Conservation (phyloP, 1,140 invertebrate genomes). For the Brachionus rubens region DNA sequence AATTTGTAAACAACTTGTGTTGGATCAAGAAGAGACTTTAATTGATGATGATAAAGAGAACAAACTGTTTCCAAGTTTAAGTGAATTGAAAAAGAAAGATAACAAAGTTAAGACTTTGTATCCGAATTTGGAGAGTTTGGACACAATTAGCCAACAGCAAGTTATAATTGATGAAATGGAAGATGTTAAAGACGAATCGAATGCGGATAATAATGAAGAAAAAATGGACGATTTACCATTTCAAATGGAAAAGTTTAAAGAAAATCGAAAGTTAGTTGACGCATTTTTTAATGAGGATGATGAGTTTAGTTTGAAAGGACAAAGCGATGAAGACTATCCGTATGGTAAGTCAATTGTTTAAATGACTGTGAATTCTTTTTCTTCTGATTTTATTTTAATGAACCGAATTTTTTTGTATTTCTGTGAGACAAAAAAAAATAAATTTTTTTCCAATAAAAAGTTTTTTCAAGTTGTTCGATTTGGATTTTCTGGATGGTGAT, state of each 20-base stretch:
- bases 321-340: neutral
- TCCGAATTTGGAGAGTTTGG: slow-evolving; percentile 14
- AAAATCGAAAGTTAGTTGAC: neutral
- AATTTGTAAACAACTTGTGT: neutral
- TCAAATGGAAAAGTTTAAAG: neutral
- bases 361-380: too few species aligned
- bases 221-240: slow-evolving; percentile 1
- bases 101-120: slow-evolving; percentile 21
- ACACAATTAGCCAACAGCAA: neutral
- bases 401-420: too few species aligned
- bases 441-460: too few species aligned
- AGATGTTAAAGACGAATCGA: neutral
- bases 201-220: neutral
- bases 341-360: slow-evolving; percentile 24
- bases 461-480: too few species aligned
- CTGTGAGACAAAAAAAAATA: too few species aligned
- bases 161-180: neutral
- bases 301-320: neutral
- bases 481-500: too few species aligned
- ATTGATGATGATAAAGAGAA: slow-evolving; percentile 24
- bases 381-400: too few species aligned
- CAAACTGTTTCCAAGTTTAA: neutral
- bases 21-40: neutral
- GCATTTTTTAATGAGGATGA: slow-evolving; percentile 9
- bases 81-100: neutral